Percentiles rank a stretch among this genome's conserved stretches.
Conservation (phyloP, 2,113 vertebrate genomes). For the Gobiocypris rarus region DNA sequence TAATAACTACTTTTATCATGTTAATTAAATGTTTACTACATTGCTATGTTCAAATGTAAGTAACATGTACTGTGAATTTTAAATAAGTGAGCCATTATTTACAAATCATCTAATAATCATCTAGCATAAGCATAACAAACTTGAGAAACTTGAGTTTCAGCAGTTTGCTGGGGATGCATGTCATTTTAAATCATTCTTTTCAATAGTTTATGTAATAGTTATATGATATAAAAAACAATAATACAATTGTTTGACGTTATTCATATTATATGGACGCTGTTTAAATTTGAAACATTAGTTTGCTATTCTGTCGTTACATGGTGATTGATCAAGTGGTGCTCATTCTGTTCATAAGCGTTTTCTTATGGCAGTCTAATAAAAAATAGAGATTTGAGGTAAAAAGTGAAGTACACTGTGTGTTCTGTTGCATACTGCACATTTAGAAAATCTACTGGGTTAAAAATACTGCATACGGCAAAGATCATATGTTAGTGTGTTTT, state of each 20-base stretch:
- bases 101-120: not conserved
- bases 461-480: not conserved
- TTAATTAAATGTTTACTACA: not conserved
- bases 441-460: not conserved
- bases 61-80: not conserved
- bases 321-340: not conserved
- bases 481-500: not conserved
- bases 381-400: not conserved
- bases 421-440: not conserved
- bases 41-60: not conserved
- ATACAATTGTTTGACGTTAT: too few species aligned
- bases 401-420: not conserved
- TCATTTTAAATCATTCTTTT: too few species aligned
- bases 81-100: not conserved
- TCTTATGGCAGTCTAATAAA: not conserved
- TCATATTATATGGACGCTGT: not conserved
- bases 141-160: not conserved
- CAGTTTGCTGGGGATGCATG: too few species aligned
- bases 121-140: not conserved
- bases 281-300: not conserved
- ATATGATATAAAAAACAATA: not conserved
- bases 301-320: not conserved
- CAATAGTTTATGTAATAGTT: too few species aligned
- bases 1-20: too few species aligned
- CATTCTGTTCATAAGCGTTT: not conserved